Evolutionary conservation across 1,140 invertebrate species (phyloP), one percentile per base, ranked within the genome.

Genomic region (Pseudomyrmex pallidus): DNA sequence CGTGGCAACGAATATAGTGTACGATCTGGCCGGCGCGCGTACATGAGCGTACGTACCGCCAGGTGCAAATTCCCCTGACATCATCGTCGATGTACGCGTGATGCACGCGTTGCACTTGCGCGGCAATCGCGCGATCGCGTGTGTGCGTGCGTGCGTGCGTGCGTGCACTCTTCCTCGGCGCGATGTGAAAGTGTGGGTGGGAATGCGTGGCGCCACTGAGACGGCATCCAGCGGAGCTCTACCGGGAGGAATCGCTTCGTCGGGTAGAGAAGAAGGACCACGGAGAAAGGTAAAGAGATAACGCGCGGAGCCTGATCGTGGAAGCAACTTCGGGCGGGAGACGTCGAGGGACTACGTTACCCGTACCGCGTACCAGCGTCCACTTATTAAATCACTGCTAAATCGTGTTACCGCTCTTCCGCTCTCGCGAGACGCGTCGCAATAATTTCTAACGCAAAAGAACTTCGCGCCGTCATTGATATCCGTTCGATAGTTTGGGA

Each of bases 11-110:
- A 68, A 80, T 82, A 74, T 66, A 50, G 54, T 59, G 44, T 64
- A 76, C 62, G 77, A 74, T 80, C 62, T 35, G 35, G 57, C 61
- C 67, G 86, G 72, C 72, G 83, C 15, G 66, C 66, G 73, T 86
- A 85, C 83, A 85, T 64, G 62, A 77, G 85, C 84, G 85, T 87
- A 85, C 83, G 85, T 87, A 85, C 84, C 88, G 85, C 84, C 91
- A 92, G 92, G 91, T 93, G 92, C 90, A 90, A 92, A 91, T 92
- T 90, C 90, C 89, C 91, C 90, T 89, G 91, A 90, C 91, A 90
- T 91, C 90, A 91, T 90, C 85, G 78, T 89, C 88, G 84, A 89
- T 89, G 87, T 88, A 88, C 84, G 83, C 67, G 68, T 63, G 87
- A 86, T 85, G 61, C 84, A 85, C 82, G 54, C 84, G 85, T 83